Evolutionary conservation across 2,888 invertebrate species (phyloP).

Genomic region (Luperina testacea): DNA sequence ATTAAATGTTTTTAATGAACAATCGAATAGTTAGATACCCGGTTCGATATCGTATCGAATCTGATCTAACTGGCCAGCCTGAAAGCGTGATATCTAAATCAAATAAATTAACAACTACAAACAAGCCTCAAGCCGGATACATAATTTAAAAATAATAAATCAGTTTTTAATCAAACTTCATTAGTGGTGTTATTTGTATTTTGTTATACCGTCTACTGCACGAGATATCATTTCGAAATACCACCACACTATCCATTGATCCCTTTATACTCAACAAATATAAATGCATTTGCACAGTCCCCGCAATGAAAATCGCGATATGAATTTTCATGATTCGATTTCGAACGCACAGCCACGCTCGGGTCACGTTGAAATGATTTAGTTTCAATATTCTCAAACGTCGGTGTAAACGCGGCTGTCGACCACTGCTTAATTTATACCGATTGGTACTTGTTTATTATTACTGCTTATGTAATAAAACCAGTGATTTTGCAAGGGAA

Average conservation of each 20-base stretch:
- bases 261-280: neutral
- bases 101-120: constrained; percentile 72
- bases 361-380: constrained; percentile 85
- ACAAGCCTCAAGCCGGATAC: constrained; percentile 71
- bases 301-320: constrained; percentile 47
- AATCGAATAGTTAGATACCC: constrained; percentile 53
- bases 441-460: constrained; percentile 83
- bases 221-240: constrained; percentile 42
- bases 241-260: constrained; percentile 33
- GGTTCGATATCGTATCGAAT: constrained; percentile 52
- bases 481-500: constrained; percentile 79
- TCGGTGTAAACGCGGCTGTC: constrained; percentile 82
- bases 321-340: constrained; percentile 65
- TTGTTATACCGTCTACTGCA: constrained; percentile 59
- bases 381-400: constrained; percentile 84
- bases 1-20: constrained; percentile 64
- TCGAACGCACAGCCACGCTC: constrained; percentile 53
- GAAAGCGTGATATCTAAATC: constrained; percentile 76
- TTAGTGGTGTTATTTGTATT: constrained; percentile 82
- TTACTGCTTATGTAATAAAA: constrained; percentile 81
- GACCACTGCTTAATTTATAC: constrained; percentile 81
- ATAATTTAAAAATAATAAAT: constrained; percentile 79
- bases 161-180: constrained; percentile 85
- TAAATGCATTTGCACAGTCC: constrained; percentile 11
- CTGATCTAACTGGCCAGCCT: constrained; percentile 51